Conservation (phyloP, 2,113 vertebrate genomes). For the Calypte anna region DNA sequence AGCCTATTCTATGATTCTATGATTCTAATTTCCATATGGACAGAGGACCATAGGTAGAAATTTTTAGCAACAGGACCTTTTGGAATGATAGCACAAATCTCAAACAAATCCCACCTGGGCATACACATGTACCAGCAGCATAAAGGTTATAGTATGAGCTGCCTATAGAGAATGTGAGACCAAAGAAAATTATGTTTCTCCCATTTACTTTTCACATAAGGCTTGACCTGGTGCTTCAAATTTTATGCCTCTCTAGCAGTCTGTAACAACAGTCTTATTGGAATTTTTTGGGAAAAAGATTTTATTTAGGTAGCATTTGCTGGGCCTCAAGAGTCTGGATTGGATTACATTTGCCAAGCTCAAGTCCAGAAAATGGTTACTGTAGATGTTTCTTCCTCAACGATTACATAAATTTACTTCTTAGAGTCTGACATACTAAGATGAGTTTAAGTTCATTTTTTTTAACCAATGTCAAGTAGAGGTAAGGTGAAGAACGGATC, state of each 20-base stretch:
- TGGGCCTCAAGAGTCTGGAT: background rate
- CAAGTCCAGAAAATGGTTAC: background rate
- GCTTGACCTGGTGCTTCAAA: background rate
- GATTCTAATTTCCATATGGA: background rate
- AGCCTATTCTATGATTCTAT: too few relatives aligned
- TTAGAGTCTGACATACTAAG: background rate
- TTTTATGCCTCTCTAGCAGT: background rate
- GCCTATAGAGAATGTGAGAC: background rate
- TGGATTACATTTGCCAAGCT: background rate
- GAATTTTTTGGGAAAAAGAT: background rate
- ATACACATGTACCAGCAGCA: background rate
- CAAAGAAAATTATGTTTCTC: background rate
- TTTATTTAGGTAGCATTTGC: background rate
- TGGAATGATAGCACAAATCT: background rate
- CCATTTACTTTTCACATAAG: background rate
- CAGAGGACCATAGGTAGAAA: background rate
- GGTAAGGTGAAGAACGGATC: background rate
- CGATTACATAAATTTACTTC: background rate
- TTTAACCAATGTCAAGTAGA: background rate
- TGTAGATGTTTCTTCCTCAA: background rate
- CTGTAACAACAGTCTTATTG: background rate
- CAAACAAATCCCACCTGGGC: background rate
- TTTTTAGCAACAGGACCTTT: background rate
- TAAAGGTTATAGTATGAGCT: background rate
- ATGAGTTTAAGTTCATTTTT: background rate